Percentiles rank a stretch among this genome's conserved stretches.
Evolutionary conservation across 2,888 invertebrate species (phyloP).

Genomic region (Willowsia nigromaculata): DNA sequence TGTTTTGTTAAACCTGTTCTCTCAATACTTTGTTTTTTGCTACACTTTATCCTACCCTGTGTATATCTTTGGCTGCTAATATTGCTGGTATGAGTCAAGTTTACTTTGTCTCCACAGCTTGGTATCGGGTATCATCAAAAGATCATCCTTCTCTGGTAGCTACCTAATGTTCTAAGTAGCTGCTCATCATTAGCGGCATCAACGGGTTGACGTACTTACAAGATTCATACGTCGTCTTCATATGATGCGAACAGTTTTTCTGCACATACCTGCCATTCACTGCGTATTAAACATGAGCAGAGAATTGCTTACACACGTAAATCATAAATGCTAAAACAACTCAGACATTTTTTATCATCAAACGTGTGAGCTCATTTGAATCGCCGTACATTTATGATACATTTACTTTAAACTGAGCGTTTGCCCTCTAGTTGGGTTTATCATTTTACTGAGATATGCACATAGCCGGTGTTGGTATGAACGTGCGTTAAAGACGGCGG

Average conservation of each 20-base stretch:
- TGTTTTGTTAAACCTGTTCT: slow-evolving; percentile 12
- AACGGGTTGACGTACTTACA: slow-evolving; percentile 1
- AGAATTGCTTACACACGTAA: not conserved
- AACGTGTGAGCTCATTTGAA: not conserved
- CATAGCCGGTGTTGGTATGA: not conserved
- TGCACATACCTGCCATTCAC: not conserved
- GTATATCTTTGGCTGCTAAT: not conserved
- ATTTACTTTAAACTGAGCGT: not conserved
- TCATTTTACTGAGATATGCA: too few relatives aligned
- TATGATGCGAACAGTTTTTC: not conserved
- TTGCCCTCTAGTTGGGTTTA: not conserved
- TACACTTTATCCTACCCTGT: not conserved
- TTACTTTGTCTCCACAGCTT: slow-evolving; percentile 22
- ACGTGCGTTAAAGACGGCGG: not conserved
- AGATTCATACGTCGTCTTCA: not conserved
- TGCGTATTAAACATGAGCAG: not conserved
- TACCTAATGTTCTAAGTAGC: not conserved
- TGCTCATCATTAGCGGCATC: not conserved
- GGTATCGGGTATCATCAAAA: not conserved
- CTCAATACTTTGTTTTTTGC: not conserved
- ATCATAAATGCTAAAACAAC: not conserved
- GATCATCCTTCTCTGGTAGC: not conserved
- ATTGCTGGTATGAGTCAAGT: not conserved
- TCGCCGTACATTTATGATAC: not conserved
- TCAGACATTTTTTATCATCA: not conserved